A percentile compares a stretch with the other conserved stretches of the same genome.
Conservation (phyloP, 2,113 vertebrate species). For the Taurulus bubalis region DNA sequence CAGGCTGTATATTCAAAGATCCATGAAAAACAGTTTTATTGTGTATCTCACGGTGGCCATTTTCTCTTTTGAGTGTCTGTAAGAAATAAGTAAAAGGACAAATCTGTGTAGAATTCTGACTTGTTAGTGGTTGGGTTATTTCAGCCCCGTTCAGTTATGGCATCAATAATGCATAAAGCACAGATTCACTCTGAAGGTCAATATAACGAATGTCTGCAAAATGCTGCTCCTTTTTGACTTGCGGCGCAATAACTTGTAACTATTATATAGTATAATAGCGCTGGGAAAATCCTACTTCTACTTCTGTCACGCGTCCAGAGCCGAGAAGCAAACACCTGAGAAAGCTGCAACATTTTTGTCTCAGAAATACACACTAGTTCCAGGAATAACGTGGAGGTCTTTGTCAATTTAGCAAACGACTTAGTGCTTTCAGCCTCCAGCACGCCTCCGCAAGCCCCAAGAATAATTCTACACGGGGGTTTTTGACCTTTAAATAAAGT, state of each 20-base stretch:
- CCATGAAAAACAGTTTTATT: not conserved
- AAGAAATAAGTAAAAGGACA: not conserved
- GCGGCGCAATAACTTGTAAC: not conserved
- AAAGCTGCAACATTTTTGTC: not conserved
- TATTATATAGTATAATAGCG: not conserved
- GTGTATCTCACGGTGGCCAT: not conserved
- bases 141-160: not conserved
- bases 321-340: constrained; percentile 31
- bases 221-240: not conserved
- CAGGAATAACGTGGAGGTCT: not conserved
- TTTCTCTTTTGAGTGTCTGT: not conserved
- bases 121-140: not conserved
- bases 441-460: not conserved
- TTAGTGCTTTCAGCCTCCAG: not conserved
- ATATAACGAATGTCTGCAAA: not conserved
- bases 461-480: not conserved
- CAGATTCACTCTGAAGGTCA: constrained; percentile 30
- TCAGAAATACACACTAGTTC: not conserved
- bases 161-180: constrained; percentile 27
- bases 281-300: constrained; percentile 45
- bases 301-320: constrained; percentile 29
- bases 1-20: not conserved
- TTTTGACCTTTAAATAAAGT: constrained; percentile 28
- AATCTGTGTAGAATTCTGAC: not conserved
- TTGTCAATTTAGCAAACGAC: not conserved